A percentile compares a stretch with the other conserved stretches of the same genome.
Evolutionary conservation across 2,797 vertebrate genomes (phyloP).

Genomic region (Florisuga fusca): DNA sequence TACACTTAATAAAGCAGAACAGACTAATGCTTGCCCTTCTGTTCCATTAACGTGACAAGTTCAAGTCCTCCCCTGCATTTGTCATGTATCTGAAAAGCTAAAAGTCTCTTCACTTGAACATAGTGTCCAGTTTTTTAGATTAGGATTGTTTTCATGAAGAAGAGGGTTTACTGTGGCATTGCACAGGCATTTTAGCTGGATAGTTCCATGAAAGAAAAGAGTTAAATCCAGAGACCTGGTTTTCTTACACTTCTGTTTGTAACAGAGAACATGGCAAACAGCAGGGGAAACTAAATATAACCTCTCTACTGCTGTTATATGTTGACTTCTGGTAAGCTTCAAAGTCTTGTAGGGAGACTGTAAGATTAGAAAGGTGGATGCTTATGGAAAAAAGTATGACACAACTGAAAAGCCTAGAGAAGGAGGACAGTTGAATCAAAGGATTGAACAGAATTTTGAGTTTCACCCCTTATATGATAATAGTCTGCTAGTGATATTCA

Average conservation of each 20-base stretch:
- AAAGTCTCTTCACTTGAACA: not conserved
- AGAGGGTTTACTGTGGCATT: not conserved
- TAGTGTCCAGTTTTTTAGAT: not conserved
- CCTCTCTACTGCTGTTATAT: not conserved
- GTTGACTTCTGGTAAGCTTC: not conserved
- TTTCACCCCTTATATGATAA: not conserved
- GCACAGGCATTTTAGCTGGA: not conserved
- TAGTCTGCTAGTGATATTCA: not conserved
- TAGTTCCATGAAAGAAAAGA: not conserved
- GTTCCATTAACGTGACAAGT: not conserved
- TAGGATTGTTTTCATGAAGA: not conserved
- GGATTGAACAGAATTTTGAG: not conserved
- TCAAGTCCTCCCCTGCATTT: not conserved
- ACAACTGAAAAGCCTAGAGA: not conserved
- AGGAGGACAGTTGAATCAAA: not conserved
- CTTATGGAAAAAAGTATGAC: not conserved
- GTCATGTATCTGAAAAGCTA: not conserved
- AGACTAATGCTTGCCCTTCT: not conserved
- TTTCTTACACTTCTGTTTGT: slow-evolving; percentile 10
- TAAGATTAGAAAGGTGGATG: not conserved
- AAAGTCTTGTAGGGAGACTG: not conserved
- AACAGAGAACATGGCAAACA: slow-evolving; percentile 31
- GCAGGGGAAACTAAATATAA: slow-evolving; percentile 56
- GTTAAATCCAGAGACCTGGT: slow-evolving; percentile 28
- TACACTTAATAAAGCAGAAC: not conserved